phyloP scores from a whole-genome alignment of 2,113 vertebrate species.

The Mellivora capensis region DNA sequence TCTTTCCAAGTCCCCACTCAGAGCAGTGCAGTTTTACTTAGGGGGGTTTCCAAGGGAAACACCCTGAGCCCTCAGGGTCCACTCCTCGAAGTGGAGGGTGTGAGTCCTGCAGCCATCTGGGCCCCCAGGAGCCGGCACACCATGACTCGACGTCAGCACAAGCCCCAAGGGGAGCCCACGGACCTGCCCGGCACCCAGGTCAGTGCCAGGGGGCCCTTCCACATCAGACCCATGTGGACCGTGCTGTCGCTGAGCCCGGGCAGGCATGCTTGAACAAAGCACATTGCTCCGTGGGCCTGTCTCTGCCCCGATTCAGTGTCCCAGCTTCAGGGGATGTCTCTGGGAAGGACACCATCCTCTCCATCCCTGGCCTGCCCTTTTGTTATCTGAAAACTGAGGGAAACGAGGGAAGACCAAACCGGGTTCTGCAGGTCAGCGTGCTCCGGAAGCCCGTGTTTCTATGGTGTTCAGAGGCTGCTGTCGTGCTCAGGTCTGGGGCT shows the following conservation, averaged over 20 bases:
- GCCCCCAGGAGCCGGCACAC: neutral
- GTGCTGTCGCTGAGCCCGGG: neutral
- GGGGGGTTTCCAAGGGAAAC: accelerated
- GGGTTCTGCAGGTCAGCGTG: neutral
- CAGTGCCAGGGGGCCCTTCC: neutral
- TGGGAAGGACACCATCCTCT: accelerated
- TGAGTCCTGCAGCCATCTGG: accelerated
- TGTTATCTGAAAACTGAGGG: neutral
- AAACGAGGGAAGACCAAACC: no score
- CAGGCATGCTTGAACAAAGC: neutral
- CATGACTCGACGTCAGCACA: accelerated
- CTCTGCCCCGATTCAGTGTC: neutral
- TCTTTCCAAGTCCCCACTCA: accelerated
- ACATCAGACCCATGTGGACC: neutral
- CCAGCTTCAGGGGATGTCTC: neutral
- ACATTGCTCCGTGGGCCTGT: neutral
- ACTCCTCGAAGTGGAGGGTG: accelerated
- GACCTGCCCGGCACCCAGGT: neutral
- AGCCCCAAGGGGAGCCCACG: neutral
- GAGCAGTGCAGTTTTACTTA: neutral
- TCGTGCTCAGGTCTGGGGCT: neutral
- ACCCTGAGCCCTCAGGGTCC: neutral
- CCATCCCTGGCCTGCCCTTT: neutral
- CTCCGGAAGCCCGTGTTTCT: neutral
- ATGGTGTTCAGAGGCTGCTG: accelerated